Percentiles rank a stretch among this genome's conserved stretches.
These are phyloP conservation scores for Lepus oiostolus DNA, from an alignment of 2,797 vertebrate genomes.

Conservation along the genomic window DNA sequence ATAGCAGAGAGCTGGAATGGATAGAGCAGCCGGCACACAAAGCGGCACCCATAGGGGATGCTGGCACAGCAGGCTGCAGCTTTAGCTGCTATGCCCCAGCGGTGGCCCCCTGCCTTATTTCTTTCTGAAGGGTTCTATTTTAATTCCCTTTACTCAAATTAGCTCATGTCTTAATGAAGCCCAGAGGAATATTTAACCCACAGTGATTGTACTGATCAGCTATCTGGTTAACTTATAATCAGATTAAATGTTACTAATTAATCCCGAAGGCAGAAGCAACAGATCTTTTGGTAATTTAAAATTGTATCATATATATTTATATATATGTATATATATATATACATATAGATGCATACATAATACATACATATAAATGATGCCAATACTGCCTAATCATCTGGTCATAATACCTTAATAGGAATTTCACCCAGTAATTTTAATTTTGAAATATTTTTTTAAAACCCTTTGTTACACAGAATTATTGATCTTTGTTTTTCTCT, in stretches of 20 bases:
- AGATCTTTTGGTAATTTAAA: background rate
- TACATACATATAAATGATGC: no score
- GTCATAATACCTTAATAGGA: background rate
- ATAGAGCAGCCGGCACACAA: no score
- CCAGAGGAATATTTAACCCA: constrained; percentile 40
- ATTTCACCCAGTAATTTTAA: background rate
- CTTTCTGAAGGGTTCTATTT: constrained; percentile 42
- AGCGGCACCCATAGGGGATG: no score
- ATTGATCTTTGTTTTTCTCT: background rate
- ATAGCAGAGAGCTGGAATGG: no score
- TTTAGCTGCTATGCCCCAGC: no score
- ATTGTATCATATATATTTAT: background rate
- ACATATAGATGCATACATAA: background rate
- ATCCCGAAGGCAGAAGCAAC: background rate
- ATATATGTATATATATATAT: no score
- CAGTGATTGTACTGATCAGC: background rate
- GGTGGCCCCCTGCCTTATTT: background rate
- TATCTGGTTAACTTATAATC: constrained; percentile 60
- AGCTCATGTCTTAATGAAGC: background rate
- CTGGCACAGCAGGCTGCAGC: no score
- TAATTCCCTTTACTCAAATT: constrained; percentile 13
- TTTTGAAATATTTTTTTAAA: background rate
- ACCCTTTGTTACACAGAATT: background rate
- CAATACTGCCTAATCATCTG: background rate
- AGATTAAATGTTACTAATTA: constrained; percentile 60